A percentile compares a stretch with the other conserved stretches of the same genome.
phyloP scores from a whole-genome alignment of 2,797 vertebrate genomes.

The Sebastes elongatus region DNA sequence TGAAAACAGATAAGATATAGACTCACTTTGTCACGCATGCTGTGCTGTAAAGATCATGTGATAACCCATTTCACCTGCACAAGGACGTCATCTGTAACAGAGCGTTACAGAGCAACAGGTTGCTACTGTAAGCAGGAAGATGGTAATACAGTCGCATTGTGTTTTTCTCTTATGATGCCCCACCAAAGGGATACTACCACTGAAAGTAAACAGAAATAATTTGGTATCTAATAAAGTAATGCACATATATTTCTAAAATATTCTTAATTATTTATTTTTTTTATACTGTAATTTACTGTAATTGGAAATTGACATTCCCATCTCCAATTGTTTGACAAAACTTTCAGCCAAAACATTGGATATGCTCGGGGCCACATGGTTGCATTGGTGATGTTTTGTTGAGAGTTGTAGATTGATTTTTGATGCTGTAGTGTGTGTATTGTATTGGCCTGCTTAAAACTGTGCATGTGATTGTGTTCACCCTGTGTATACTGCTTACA shows the following conservation, averaged over 20 bases:
- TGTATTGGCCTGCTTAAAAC: background rate
- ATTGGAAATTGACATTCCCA: background rate
- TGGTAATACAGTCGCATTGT: background rate
- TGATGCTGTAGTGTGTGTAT: background rate
- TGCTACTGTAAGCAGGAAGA: background rate
- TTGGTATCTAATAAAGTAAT: background rate
- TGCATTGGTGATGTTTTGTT: background rate
- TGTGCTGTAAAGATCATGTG: slow-evolving; percentile 58
- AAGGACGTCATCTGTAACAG: slow-evolving; percentile 5
- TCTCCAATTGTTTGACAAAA: background rate
- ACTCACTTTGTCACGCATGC: slow-evolving; percentile 34
- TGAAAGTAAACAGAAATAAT: background rate
- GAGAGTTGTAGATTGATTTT: background rate
- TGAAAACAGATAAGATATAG: slow-evolving; percentile 58
- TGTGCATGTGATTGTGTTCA: background rate
- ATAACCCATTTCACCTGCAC: slow-evolving; percentile 44
- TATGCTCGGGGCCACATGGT: background rate
- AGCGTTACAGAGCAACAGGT: background rate
- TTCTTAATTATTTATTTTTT: background rate
- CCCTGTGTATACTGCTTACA: background rate
- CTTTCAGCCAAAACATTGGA: background rate
- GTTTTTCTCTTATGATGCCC: background rate
- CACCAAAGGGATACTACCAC: background rate
- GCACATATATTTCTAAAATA: background rate
- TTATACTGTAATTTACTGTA: background rate